Conservation (phyloP, 1,140 invertebrate species). For the Oncopodura yosiiana region DNA sequence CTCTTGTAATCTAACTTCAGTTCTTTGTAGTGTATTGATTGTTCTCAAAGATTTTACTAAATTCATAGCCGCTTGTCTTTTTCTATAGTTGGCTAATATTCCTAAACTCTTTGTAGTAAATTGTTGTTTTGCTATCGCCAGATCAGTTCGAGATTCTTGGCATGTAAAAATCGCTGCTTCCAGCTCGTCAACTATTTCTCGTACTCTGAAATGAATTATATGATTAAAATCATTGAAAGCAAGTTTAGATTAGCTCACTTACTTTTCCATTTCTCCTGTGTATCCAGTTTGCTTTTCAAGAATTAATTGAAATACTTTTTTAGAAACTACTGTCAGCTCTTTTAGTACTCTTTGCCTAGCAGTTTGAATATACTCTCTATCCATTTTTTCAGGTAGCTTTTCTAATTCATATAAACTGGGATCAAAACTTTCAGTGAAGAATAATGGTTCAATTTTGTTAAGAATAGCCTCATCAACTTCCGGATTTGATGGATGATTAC, state of each 20-base stretch:
- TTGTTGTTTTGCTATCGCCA: conserved; percentile 63
- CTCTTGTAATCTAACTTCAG: conserved; percentile 70
- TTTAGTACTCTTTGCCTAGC: conserved; percentile 56
- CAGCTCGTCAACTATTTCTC: conserved; percentile 63
- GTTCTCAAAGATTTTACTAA: conserved; percentile 67
- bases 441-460: conserved; percentile 57
- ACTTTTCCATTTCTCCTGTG: conserved; percentile 64
- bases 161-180: conserved; percentile 60
- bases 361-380: conserved; percentile 56
- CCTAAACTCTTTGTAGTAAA: conserved; percentile 74
- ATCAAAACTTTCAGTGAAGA: conserved; percentile 55
- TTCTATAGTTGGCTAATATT: conserved; percentile 76
- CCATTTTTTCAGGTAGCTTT: conserved; percentile 53
- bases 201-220: conserved; percentile 47
- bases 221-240: neutral
- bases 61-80: conserved; percentile 65
- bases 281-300: conserved; percentile 77
- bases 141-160: conserved; percentile 55
- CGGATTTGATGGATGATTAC: conserved; percentile 40
- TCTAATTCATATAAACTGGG: conserved; percentile 56
- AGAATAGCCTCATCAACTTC: conserved; percentile 63
- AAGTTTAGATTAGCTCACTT: conserved; percentile 1
- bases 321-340: conserved; percentile 76
- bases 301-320: conserved; percentile 80
- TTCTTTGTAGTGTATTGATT: conserved; percentile 71